Base-by-base conservation (phyloP, 2,888 invertebrate genomes). In the Dolichomitus sp. region DNA sequence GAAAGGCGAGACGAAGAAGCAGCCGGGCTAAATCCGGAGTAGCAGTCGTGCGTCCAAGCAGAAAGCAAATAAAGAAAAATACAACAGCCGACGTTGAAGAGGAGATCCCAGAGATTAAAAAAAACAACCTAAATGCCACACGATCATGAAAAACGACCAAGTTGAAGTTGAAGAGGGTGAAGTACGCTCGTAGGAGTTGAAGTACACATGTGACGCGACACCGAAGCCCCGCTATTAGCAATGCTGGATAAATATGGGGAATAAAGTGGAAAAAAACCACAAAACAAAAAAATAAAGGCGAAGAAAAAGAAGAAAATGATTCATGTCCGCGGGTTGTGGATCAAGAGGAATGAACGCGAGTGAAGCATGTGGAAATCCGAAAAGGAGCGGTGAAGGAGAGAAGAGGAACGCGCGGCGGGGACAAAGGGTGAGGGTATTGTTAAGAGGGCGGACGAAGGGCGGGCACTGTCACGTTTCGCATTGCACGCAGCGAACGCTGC, bases 401-500 rank as follows among this genome's bases (percentile, higher is more conserved):
- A 81, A 66, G 61, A 37, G 76, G 65, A 81, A 37, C 9, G 79
- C 68, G 74, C 70, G 52, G 81, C 79, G 68, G 82, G 54, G 76
- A 72, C 78, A 81, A 83, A 84, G 85, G 88, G 87, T 87, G 88
- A 88, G 87, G 89, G 88, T 89, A 90, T 91, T 91, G 92, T 92
- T 92, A 89, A 87, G 87, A 88, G 88, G 89, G 88, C 82, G 83
- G 82, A 73, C 74, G 80, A 81, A 83, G 88, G 90, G 86, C 86
- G 87, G 88, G 89, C 87, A 89, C 90, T 91, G 92, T 93, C 93
- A 93, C 93, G 92, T 93, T 90, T 92, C 91, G 90, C 90, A 92
- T 93, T 92, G 91, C 92, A 93, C 93, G 92, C 93, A 92, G 90
- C 89, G 89, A 88, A 68, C 40, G 72, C 68, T 59, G 57, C 57